Percentiles rank a stretch among this genome's conserved stretches.
These are phyloP conservation scores for Rhogogaster chlorosoma DNA, from an alignment of 2,888 invertebrate genomes.

Conservation along the genomic window DNA sequence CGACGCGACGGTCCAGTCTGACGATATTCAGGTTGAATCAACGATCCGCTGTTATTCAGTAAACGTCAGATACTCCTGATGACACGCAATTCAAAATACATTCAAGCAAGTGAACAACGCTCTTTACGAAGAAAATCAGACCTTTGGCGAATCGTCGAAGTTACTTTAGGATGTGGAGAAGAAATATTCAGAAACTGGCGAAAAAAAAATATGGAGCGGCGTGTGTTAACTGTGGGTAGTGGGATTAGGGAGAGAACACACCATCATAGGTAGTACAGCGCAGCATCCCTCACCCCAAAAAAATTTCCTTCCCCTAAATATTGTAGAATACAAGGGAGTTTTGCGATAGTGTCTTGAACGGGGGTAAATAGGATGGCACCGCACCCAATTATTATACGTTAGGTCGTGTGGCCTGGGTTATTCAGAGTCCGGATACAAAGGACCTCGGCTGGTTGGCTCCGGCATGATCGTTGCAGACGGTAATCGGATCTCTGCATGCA, in stretches of 20 bases:
- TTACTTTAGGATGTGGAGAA: background rate
- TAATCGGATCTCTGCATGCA: background rate
- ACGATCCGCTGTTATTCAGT: background rate
- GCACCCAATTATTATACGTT: background rate
- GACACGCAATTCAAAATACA: background rate
- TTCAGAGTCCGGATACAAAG: conserved; percentile 28
- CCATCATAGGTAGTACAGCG: background rate
- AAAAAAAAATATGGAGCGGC: background rate
- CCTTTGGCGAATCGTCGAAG: background rate
- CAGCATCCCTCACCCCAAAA: background rate
- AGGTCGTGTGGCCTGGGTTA: conserved; percentile 24
- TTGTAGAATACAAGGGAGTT: background rate
- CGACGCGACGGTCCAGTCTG: background rate
- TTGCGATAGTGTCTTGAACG: background rate
- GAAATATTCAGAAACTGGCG: background rate
- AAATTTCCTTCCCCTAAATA: background rate
- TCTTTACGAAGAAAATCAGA: background rate
- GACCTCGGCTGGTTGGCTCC: background rate
- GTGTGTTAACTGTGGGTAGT: background rate
- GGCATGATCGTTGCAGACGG: background rate
- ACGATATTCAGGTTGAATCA: background rate
- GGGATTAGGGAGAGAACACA: background rate
- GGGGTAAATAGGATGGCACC: background rate
- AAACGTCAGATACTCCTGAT: background rate
- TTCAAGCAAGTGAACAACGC: background rate